Conservation (phyloP, 2,797 vertebrate genomes). For the Pseudomugil tenellus region DNA sequence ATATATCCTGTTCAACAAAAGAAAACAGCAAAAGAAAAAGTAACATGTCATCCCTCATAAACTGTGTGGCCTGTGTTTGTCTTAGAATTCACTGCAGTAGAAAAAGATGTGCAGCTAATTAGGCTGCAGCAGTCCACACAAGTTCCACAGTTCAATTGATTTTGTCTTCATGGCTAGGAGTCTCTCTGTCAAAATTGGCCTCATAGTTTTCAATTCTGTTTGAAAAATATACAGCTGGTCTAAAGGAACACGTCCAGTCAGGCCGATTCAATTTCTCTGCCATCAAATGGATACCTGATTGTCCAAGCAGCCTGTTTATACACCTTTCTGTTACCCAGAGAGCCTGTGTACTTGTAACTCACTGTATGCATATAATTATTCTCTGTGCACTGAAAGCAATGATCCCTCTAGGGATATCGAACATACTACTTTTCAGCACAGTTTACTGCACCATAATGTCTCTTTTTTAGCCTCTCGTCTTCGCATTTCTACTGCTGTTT, state of each 20-base stretch:
- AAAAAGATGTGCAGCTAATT: constrained; percentile 63
- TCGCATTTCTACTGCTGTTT: constrained; percentile 7
- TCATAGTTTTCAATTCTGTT: constrained; percentile 46
- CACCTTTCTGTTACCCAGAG: constrained; percentile 50
- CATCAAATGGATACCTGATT: constrained; percentile 49
- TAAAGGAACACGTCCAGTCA: constrained; percentile 15
- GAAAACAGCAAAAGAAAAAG: background rate
- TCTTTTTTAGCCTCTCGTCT: constrained; percentile 19
- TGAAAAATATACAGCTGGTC: constrained; percentile 54
- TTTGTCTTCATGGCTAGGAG: constrained; percentile 38
- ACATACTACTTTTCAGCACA: constrained; percentile 33
- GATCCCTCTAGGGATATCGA: constrained; percentile 43
- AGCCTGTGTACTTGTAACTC: constrained; percentile 55
- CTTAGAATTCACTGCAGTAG: constrained; percentile 58
- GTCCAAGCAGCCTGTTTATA: constrained; percentile 59
- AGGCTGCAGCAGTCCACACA: constrained; percentile 42
- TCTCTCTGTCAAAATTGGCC: constrained; percentile 40
- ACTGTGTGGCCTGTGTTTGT: constrained; percentile 34
- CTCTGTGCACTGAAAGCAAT: constrained; percentile 37
- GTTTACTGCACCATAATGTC: constrained; percentile 34
- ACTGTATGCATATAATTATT: constrained; percentile 60
- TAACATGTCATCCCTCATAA: constrained; percentile 26
- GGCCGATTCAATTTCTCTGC: constrained; percentile 53
- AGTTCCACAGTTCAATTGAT: constrained; percentile 50
- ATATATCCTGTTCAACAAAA: constrained; percentile 39